Evolutionary conservation across 2,113 vertebrate species (phyloP), one percentile per base, ranked within the genome.

Genomic region (Regulus satrapa): DNA sequence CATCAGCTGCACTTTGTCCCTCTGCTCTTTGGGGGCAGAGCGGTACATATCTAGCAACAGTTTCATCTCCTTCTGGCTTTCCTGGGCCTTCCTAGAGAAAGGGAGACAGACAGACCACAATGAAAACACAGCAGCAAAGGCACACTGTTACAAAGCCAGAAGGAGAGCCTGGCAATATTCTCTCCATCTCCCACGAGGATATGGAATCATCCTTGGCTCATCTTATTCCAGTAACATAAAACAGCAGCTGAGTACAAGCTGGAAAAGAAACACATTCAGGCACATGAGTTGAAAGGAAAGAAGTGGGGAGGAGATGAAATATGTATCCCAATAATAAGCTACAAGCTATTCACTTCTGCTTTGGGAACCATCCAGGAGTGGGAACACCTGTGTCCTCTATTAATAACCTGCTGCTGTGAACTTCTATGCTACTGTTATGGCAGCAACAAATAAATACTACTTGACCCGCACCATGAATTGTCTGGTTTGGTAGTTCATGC

Each of bases 1-100:
- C 99, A 99, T 99, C 14, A 99, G 98, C 95, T 99, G 99, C 17
- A 99, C 99, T 96, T 99, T 99, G 97, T 99, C 99, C 43, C 99
- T 98, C 97, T 99, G 99, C 88, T 99, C 99, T 94, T 99, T 99
- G 3, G 99, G 99, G 16, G 99, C 99, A 34, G 99, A 99, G 54
- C 99, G 98, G 92, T 99, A 99, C 99, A 99, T 99, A 95, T 99
- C 99, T 58, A 99, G 94, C 72, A 99, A 94, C 3, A 99, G 98
- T 82, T 99, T 99, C 99, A 99, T 99, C 97, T 99, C 99, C 88
- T 99, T 98, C 88, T 99, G 99, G 85, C 99, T 99, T 94, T 99
- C 99, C 89, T 99, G 99, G 8, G 99, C 99, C 96, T 99, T 99
- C 96, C 99, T 99, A 43, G 59, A 58, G 16, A 94, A 20, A 96